Evolutionary conservation across 2,888 invertebrate species (phyloP), one percentile per base, ranked within the genome.

Genomic region (Nomada lathburiana): DNA sequence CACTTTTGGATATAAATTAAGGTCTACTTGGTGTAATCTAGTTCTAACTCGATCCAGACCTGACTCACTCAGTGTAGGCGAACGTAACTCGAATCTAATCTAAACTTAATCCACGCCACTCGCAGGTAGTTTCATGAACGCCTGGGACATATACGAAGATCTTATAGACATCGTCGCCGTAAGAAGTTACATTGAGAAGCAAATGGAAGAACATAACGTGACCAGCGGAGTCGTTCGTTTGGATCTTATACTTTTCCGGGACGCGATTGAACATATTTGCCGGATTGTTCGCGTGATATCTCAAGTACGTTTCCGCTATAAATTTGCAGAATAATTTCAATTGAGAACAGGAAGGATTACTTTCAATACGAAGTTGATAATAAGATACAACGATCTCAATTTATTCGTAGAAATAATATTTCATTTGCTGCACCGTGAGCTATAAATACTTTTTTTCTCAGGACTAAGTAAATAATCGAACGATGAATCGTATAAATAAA

Each of bases 201-300:
- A 96, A 88, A 94, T 98, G 94, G 96, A 96, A 64, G 97, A 97
- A 89, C 97, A 98, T 94, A 98, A 98, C 94, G 95, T 95, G 65
- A 95, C 96, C 13, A 97, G 97, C 0, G 97, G 98, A 1, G 96
- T 97, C 36, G 95, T 97, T 3, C 95, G 96, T 89, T 96, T 98
- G 96, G 96, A 98, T 92, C 94, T 98, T 80, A 98, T 98, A 9
- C 95, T 98, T 79, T 98, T 98, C 94, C 96, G 96, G 88, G 98
- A 98, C 91, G 98, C 98, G 13, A 96, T 98, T 60, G 97, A 98
- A 89, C 98, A 98, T 93, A 95, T 98, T 73, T 96, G 97, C 80
- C 96, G 97, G 84, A 97, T 98, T 80, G 96, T 97, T 36, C 95
- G 98, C 60, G 97, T 98, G 47, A 96, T 98, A 75, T 97, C 98